Conservation (phyloP, 35 echinoderm and acorn worm genomes). For the Eucidaris tribuloides region DNA sequence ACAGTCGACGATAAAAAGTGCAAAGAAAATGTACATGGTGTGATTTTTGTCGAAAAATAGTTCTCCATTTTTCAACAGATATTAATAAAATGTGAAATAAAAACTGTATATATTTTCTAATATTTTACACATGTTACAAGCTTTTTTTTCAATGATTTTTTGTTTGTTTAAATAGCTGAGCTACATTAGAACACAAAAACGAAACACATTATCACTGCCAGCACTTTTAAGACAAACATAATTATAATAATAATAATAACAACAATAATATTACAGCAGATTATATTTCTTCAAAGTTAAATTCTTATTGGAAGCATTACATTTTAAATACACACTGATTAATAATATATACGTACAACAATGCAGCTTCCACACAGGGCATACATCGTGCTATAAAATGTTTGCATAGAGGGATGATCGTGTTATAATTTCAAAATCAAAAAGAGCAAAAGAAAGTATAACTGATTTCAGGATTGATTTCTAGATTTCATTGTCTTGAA, state of each 20-base stretch:
- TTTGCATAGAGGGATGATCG: not conserved
- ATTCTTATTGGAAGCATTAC: constrained; percentile 26
- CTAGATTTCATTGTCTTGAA: not conserved
- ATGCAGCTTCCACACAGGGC: not conserved
- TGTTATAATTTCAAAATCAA: not conserved
- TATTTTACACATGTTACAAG: constrained; percentile 31
- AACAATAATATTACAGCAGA: not conserved
- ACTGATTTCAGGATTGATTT: not conserved
- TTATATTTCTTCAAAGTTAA: not conserved
- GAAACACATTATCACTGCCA: not conserved
- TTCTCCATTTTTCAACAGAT: not conserved
- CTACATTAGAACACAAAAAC: not conserved
- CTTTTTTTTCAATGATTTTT: not conserved
- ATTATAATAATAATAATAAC: not conserved
- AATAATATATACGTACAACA: not conserved
- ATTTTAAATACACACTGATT: constrained; percentile 9
- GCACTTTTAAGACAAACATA: not conserved
- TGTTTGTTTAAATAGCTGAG: not conserved
- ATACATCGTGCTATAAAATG: not conserved
- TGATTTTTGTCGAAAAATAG: not conserved
- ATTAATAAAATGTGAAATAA: not conserved
- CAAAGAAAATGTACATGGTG: not conserved
- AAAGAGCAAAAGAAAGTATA: not conserved
- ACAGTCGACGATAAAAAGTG: not conserved
- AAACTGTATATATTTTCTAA: constrained; percentile 14